Evolutionary conservation across 2,113 vertebrate species (phyloP), one percentile per base, ranked within the genome.

Genomic region (Paradoxurus hermaphroditus): DNA sequence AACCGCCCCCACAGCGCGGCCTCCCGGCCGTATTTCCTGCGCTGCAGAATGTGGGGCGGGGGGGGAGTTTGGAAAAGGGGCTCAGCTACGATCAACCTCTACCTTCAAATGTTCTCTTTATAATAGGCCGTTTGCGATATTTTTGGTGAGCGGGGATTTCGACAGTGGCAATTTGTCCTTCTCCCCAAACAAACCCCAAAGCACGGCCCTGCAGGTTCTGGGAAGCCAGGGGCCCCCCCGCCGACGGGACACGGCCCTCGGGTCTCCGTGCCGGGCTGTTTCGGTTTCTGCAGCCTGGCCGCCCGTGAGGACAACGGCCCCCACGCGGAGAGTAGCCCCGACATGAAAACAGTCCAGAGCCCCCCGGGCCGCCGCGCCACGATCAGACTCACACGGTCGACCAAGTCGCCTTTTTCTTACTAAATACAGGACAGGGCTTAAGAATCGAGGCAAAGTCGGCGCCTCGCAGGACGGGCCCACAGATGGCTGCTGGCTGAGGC

Each of bases 101-200:
- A 62, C 77, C 63, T 59, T 19, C 67, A 86, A 85, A 36, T 1
- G 51, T 6, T 1, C 23, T 73, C 10, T 72, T 49, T 72, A 14
- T 12, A 65, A 97, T 4, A 84, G 63, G 23, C 86, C 59, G 70
- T 59, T 5, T 41, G 62, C 89, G 63, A 88, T 44, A 84, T 75
- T 96, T n/a, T 96, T 16, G 15, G 62, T 46, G 67, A 51, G 11
- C 27, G 93, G 82, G 90, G 94, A 63, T 65, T 77, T 65, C 87
- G 95, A 97, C 97, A 98, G 89, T 36, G 73, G 94, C 92, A 95
- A 92, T 63, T 98, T 39, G 0, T n/a, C 89, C 94, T 97, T 86
- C 49, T 94, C 78, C 86, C 90, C 95, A 98, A 95, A 78, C 89
- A 98, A 98, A 97, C 93, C 97, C 95, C 97, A 97, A 44, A 78